Evolutionary conservation across 1,140 invertebrate species (phyloP), one percentile per base, ranked within the genome.

Genomic region (Drosophila littoralis): DNA sequence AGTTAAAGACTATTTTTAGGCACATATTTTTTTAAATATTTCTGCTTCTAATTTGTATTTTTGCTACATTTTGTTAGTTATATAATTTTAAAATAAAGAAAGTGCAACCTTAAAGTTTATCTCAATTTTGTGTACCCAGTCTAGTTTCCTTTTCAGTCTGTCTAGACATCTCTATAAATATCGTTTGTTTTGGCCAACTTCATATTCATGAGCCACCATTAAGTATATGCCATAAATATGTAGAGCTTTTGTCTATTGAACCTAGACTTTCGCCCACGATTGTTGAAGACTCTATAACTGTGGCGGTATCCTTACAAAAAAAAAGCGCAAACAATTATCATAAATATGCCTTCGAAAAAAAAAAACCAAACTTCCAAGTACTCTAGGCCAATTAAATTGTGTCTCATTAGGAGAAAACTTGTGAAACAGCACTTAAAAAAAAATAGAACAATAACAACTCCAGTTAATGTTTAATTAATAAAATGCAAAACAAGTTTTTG

Each of bases 381-480:
- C 42, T 73, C 36, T 43, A 52, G 58, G 22, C 40, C 75, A 86
- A 81, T 81, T 74, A 67, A 75, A 75, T 52, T 65, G 67, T 36
- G 13, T 61, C 48, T 50, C 50, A 60, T 28, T 46, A 17, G 48
- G 38, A 40, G 17, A 7, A 46, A 58, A 52, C 28, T 57, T 45
- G 36, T 10, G 13, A 33, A 36, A 46, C 28, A 33, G 45, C 8
- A 40, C 8, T 8, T 15, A 13, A 13, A 51, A 43, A 46, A 13
- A 17, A 57, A 36, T 48, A 35, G 13, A 63, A 45, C 48, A 64
- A 60, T 33, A 59, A 72, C 55, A 69, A 70, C 12, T 58, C 15
- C 12, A 61, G 48, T 69, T 70, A 76, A 75, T 83, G 76, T 80
- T 78, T 84, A 80, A 84, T 88, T 89, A 88, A 84, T 84, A 69